Percentiles rank a stretch among this genome's conserved stretches.
These are phyloP conservation scores for Dromaius novaehollandiae DNA, from an alignment of 2,113 vertebrate genomes.

Conservation along the genomic window DNA sequence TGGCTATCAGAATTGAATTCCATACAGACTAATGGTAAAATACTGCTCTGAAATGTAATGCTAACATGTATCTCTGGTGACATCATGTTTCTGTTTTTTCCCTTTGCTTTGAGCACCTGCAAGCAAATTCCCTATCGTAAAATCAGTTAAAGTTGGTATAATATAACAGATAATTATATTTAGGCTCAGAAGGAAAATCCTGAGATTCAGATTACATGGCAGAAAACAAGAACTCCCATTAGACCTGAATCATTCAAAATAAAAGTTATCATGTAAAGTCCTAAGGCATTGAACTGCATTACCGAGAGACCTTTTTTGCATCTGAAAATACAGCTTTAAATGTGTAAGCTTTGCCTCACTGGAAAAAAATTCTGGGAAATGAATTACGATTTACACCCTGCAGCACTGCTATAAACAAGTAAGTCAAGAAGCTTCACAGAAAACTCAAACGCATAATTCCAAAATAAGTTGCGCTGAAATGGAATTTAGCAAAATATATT, in stretches of 20 bases:
- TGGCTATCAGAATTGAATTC: not conserved
- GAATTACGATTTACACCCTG: not conserved
- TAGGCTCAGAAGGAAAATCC: constrained; percentile 17
- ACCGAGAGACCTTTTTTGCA: not conserved
- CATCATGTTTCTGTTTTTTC: not conserved
- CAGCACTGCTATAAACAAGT: not conserved
- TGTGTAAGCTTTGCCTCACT: not conserved
- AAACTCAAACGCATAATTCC: not conserved
- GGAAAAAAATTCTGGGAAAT: not conserved
- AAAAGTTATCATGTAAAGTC: not conserved
- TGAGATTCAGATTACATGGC: not conserved
- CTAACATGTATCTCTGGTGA: not conserved
- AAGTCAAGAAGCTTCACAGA: constrained; percentile 2
- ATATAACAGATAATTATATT: constrained; percentile 21
- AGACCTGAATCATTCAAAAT: not conserved
- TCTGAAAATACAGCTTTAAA: constrained; percentile 3
- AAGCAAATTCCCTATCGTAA: not conserved
- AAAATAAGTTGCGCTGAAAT: not conserved
- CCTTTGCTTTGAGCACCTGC: constrained; percentile 13
- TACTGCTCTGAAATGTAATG: not conserved
- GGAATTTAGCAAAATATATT: constrained; percentile 1
- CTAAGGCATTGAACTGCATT: not conserved
- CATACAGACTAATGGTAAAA: not conserved
- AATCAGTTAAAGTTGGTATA: constrained; percentile 1
- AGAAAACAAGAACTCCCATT: not conserved